These are phyloP conservation scores for Pararge aegeria DNA, from an alignment of 1,140 invertebrate genomes.

Conservation along the genomic window DNA sequence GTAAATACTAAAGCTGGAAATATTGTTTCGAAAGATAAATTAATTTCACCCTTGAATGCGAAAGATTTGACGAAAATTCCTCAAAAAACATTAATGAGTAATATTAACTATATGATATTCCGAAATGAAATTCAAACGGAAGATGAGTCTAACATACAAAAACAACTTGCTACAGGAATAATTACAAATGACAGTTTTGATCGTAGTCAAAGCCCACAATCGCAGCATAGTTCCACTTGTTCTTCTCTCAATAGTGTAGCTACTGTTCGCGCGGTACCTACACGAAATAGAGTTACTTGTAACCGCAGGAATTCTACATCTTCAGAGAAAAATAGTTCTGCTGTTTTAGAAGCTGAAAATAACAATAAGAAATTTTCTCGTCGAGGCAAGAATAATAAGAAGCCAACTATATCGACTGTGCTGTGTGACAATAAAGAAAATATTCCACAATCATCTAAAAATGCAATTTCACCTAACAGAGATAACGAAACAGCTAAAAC, in stretches of 20 bases:
- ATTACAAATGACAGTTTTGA: conserved; percentile 31
- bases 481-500: conserved; percentile 27
- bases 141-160: conserved; percentile 24
- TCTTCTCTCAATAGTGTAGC: conserved; percentile 59
- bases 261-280: conserved; percentile 42
- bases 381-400: conserved; percentile 36
- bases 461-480: conserved; percentile 23
- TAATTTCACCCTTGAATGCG: conserved; percentile 14
- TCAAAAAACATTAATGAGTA: conserved; percentile 27
- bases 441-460: conserved; percentile 43
- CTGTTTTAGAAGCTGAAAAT: conserved; percentile 24
- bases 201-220: conserved; percentile 37
- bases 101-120: conserved; percentile 46
- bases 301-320: conserved; percentile 32
- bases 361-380: conserved; percentile 39
- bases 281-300: conserved; percentile 24
- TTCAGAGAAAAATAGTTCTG: conserved; percentile 34
- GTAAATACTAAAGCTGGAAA: conserved; percentile 1
- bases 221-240: conserved; percentile 59
- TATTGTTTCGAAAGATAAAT: conserved; percentile 14
- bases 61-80: conserved; percentile 39
- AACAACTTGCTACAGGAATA: conserved; percentile 21
- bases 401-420: conserved; percentile 17
- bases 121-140: conserved; percentile 54
- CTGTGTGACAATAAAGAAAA: conserved; percentile 56